These are phyloP conservation scores for Sphaerophoria rueppellii DNA, from an alignment of 2,888 invertebrate species.

Conservation along the genomic window DNA sequence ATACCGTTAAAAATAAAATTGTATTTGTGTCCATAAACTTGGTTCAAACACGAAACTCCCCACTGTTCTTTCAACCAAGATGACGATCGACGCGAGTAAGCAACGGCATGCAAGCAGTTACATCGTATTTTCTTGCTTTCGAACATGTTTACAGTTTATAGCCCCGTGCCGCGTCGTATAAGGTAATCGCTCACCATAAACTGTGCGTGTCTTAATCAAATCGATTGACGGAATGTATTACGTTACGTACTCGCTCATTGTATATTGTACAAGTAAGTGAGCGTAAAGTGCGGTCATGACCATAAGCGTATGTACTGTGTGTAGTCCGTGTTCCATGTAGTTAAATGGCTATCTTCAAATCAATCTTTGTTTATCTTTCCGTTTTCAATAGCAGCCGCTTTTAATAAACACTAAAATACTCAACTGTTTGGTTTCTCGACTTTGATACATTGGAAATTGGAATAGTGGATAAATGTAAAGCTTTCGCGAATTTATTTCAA, in stretches of 20 bases:
- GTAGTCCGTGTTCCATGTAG: no score
- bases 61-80: not conserved
- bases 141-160: slow-evolving; percentile 29
- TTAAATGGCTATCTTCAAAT: slow-evolving; percentile 20
- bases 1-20: no score
- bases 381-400: slow-evolving; percentile 8
- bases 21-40: no score
- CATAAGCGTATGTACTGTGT: slow-evolving; percentile 2
- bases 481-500: slow-evolving; percentile 17
- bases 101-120: not conserved
- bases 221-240: slow-evolving; percentile 29
- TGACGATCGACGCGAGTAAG: no score
- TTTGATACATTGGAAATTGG: no score
- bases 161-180: slow-evolving; percentile 39
- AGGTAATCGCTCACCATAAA: slow-evolving; percentile 26
- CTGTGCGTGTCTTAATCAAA: slow-evolving; percentile 41
- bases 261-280: not conserved
- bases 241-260: not conserved
- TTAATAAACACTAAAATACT: slow-evolving; percentile 33
- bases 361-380: slow-evolving; percentile 36
- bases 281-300: slow-evolving; percentile 25
- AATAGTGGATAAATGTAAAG: not conserved
- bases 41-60: not conserved
- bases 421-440: slow-evolving; percentile 1
- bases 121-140: slow-evolving; percentile 25